These are phyloP conservation scores for Leptopilina drosophilae DNA, from an alignment of 2,888 invertebrate genomes.

Conservation along the genomic window DNA sequence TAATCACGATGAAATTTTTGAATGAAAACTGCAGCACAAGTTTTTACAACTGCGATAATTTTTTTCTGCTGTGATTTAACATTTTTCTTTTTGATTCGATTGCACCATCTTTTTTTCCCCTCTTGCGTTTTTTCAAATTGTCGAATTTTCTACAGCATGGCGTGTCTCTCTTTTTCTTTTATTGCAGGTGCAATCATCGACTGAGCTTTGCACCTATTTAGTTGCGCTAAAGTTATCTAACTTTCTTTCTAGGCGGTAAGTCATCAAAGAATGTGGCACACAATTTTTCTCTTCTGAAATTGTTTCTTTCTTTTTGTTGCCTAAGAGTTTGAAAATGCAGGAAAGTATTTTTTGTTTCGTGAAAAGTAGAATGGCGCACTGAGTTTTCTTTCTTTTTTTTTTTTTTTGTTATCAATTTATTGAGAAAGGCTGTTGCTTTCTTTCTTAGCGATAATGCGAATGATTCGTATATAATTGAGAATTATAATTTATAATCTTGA, in stretches of 20 bases:
- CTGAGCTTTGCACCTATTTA: constrained; percentile 64
- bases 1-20: no score
- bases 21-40: no score
- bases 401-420: no score
- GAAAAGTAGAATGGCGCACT: no score
- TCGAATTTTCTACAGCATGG: constrained; percentile 61
- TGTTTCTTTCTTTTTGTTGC: not conserved
- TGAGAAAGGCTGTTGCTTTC: no score
- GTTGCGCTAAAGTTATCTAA: constrained; percentile 65
- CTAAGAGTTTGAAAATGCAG: constrained; percentile 12
- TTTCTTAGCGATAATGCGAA: no score
- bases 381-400: no score
- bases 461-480: not conserved
- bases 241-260: constrained; percentile 69
- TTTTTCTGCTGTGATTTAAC: no score
- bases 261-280: constrained; percentile 44
- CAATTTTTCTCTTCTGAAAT: not conserved
- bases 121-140: constrained; percentile 21
- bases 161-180: constrained; percentile 63
- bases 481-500: not conserved
- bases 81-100: not conserved
- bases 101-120: constrained; percentile 1
- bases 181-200: constrained; percentile 65
- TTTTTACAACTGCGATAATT: no score
- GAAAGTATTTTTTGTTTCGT: not conserved